A percentile compares a stretch with the other conserved stretches of the same genome.
phyloP scores from a whole-genome alignment of 2,113 vertebrate genomes.

The Falco punctatus region DNA sequence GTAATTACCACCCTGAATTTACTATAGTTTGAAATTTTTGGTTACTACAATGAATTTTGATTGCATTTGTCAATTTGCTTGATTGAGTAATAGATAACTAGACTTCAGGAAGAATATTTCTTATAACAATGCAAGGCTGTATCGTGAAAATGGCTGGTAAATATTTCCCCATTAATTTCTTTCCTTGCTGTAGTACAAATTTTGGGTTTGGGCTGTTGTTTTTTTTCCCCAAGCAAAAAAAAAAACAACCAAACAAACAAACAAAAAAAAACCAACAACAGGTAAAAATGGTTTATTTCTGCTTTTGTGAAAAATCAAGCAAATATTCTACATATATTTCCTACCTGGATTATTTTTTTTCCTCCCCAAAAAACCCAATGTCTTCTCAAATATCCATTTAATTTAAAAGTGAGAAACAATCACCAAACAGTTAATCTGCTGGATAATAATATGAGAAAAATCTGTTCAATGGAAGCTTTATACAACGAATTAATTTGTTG shows the following conservation, averaged over 20 bases:
- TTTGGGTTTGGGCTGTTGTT: background rate
- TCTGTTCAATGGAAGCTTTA: background rate
- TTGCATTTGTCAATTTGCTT: background rate
- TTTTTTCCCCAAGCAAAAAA: no score
- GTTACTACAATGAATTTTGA: background rate
- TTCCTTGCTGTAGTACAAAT: background rate
- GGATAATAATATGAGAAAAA: background rate
- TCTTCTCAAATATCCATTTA: background rate
- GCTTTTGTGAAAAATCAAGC: background rate
- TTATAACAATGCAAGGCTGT: background rate
- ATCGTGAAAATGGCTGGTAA: background rate
- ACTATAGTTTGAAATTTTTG: background rate
- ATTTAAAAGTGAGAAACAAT: background rate
- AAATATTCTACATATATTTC: background rate
- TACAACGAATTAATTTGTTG: background rate
- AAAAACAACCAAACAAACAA: background rate
- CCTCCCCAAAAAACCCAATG: fast-evolving
- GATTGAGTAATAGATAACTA: background rate
- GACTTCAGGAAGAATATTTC: background rate
- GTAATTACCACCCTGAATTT: background rate
- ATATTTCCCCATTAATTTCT: background rate
- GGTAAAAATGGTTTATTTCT: background rate
- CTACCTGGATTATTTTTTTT: background rate
- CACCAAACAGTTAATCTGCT: background rate
- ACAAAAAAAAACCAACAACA: no score